phyloP scores from a whole-genome alignment of 2,888 invertebrate species.

The Nebria salina region DNA sequence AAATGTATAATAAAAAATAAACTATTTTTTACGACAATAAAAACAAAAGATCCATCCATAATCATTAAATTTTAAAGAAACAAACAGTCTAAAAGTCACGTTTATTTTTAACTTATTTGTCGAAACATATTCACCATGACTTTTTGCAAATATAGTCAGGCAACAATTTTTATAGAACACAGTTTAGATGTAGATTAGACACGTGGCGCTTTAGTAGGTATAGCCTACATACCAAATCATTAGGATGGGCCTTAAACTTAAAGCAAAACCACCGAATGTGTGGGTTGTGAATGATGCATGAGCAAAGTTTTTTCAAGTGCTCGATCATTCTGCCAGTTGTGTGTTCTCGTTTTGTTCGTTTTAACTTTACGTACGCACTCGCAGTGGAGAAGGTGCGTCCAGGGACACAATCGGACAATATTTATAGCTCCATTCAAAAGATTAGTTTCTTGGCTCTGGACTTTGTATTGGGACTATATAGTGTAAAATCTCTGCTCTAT shows the following conservation, averaged over 20 bases:
- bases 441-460: not conserved
- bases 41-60: not conserved
- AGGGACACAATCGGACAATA: not conserved
- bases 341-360: slow-evolving; percentile 5
- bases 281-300: slow-evolving; percentile 12
- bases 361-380: slow-evolving; percentile 6
- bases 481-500: not conserved
- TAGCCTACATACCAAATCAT: not conserved
- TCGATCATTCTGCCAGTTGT: slow-evolving; percentile 14
- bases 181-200: not conserved
- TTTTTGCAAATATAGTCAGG: not conserved
- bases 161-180: not conserved
- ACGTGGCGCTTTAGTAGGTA: not conserved
- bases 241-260: not conserved
- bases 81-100: not conserved
- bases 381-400: not conserved
- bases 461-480: not conserved
- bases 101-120: not conserved
- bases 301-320: slow-evolving; percentile 5
- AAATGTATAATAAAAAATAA: not conserved
- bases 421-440: slow-evolving; percentile 1
- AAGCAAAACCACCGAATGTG: not conserved
- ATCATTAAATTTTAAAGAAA: not conserved
- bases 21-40: not conserved
- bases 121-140: not conserved